These are phyloP conservation scores for Palythoa caribaeorum DNA, from an alignment of 92 coral and sea anemone species.

Conservation along the genomic window DNA sequence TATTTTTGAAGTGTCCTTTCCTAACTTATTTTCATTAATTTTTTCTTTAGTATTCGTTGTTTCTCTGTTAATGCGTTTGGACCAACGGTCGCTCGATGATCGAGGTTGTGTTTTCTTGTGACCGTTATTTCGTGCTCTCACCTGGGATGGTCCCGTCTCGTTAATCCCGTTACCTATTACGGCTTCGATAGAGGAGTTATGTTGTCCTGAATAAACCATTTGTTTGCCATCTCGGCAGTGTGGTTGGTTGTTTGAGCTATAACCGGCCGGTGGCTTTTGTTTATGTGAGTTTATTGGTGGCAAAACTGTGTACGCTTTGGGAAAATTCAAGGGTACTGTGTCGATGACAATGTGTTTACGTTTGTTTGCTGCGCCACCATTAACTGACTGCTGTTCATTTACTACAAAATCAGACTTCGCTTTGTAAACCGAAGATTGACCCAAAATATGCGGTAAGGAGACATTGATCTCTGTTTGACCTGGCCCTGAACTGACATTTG, in stretches of 20 bases:
- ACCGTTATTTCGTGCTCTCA: not conserved
- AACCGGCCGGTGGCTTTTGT: not conserved
- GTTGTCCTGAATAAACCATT: not conserved
- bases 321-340: slow-evolving; percentile 46
- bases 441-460: slow-evolving; percentile 16
- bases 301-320: slow-evolving; percentile 72
- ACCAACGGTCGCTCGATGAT: not conserved
- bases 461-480: slow-evolving; percentile 20
- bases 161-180: not conserved
- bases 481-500: not conserved
- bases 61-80: not conserved
- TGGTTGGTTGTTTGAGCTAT: not conserved
- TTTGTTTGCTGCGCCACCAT: not conserved
- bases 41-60: not conserved
- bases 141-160: not conserved
- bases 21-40: not conserved
- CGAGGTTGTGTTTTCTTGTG: not conserved
- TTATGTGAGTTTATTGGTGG: slow-evolving; percentile 75
- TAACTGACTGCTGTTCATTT: slow-evolving; percentile 19
- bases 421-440: slow-evolving; percentile 8
- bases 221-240: not conserved
- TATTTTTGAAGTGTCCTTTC: not conserved
- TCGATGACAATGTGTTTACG: slow-evolving; percentile 42
- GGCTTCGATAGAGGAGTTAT: not conserved
- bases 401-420: not conserved